Conservation (phyloP, 2,888 invertebrate genomes). For the Hecatera dysodea region DNA sequence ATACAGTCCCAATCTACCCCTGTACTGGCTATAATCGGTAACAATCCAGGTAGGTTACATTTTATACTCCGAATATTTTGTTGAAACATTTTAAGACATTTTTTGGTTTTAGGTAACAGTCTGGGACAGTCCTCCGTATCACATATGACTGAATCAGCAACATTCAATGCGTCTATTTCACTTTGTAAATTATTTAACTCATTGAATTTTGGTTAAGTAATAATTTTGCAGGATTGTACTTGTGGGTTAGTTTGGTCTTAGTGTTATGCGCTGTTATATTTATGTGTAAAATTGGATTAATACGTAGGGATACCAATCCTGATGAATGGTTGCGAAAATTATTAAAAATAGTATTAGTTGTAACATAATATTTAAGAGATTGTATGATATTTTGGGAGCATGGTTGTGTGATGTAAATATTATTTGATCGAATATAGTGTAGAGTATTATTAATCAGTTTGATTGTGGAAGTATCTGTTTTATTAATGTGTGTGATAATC, state of each 20-base stretch:
- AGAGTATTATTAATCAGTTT: not conserved
- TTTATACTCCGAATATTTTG: not conserved
- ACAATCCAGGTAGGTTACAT: constrained; percentile 1
- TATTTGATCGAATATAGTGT: not conserved
- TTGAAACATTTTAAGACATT: no score
- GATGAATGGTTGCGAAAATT: not conserved
- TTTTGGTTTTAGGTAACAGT: not conserved
- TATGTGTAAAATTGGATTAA: not conserved
- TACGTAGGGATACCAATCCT: not conserved
- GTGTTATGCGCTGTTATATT: not conserved
- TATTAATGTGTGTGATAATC: not conserved
- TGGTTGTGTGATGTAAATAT: not conserved
- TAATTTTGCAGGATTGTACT: not conserved
- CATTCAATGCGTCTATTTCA: not conserved
- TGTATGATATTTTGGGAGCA: no score
- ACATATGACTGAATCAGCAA: not conserved
- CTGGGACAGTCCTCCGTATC: not conserved
- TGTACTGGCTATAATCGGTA: not conserved
- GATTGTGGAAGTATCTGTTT: not conserved
- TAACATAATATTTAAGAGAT: no score
- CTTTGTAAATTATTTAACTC: not conserved
- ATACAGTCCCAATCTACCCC: not conserved
- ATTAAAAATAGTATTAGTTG: not conserved
- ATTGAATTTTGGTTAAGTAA: not conserved
- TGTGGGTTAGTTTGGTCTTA: not conserved